A percentile compares a stretch with the other conserved stretches of the same genome.
Conservation (phyloP, 2,888 invertebrate species). For the Iphiclides podalirius region DNA sequence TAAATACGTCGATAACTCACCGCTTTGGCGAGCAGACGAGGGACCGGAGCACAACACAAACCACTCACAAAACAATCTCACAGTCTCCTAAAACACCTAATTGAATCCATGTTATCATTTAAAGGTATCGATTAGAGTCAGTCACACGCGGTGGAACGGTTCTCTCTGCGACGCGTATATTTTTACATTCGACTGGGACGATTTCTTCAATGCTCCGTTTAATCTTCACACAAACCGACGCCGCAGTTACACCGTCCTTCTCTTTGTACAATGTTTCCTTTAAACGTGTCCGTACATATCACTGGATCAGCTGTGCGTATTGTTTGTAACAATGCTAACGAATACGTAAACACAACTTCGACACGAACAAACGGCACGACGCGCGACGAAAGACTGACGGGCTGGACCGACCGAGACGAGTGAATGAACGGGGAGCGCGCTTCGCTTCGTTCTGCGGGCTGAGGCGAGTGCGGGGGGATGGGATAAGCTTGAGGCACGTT, state of each 20-base stretch:
- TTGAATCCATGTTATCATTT: constrained; percentile 79
- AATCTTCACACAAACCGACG: constrained; percentile 34
- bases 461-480: constrained; percentile 35
- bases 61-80: constrained; percentile 52
- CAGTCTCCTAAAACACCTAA: constrained; percentile 67
- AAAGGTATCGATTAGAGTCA: constrained; percentile 75
- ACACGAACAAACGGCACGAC: constrained; percentile 39
- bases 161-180: constrained; percentile 70
- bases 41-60: constrained; percentile 39
- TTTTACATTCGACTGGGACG: constrained; percentile 68
- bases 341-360: constrained; percentile 35
- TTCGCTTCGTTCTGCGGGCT: constrained; percentile 31
- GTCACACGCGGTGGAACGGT: constrained; percentile 69
- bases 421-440: constrained; percentile 52
- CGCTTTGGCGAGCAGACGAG: constrained; percentile 40
- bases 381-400: constrained; percentile 62
- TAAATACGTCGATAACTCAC: constrained; percentile 67
- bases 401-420: constrained; percentile 37
- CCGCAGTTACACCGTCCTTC: constrained; percentile 31
- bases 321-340: constrained; percentile 71
- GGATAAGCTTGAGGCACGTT: constrained; percentile 15
- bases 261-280: constrained; percentile 27
- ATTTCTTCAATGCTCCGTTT: constrained; percentile 57
- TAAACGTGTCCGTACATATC: constrained; percentile 45
- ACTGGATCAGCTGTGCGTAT: constrained; percentile 71